phyloP scores from a whole-genome alignment of 2,888 invertebrate species.

The Diaperis boleti region DNA sequence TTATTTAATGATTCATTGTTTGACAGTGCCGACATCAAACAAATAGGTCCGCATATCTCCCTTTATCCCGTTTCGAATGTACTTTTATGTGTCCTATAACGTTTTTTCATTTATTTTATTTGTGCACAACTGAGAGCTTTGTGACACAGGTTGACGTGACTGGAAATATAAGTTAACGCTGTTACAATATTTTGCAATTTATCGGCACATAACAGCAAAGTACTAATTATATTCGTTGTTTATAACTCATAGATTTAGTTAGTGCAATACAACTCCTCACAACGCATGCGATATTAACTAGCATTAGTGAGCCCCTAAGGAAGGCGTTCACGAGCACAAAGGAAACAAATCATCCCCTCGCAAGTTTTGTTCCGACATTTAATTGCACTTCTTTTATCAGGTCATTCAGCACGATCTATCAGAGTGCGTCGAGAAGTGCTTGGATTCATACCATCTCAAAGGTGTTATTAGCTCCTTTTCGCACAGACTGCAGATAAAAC shows the following conservation, averaged over 20 bases:
- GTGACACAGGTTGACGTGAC: conserved; percentile 21
- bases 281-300: no score
- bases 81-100: conserved; percentile 17
- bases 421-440: not conserved
- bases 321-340: no score
- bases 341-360: no score
- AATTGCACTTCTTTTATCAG: conserved; percentile 3
- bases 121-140: conserved; percentile 12
- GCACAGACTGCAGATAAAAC: conserved; percentile 6
- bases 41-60: conserved; percentile 6
- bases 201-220: no score
- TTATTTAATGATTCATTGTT: not conserved
- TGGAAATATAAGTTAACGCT: conserved; percentile 10
- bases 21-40: conserved; percentile 4
- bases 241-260: no score
- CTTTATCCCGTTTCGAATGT: conserved; percentile 4
- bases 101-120: conserved; percentile 29
- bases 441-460: conserved; percentile 3
- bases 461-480: not conserved
- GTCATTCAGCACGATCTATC: not conserved
- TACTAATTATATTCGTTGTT: no score
- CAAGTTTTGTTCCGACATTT: not conserved
- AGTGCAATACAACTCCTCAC: no score
- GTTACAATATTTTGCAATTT: conserved; percentile 4
- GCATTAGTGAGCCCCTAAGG: no score